A percentile compares a stretch with the other conserved stretches of the same genome.
Evolutionary conservation across 1,140 invertebrate species (phyloP).

Genomic region (Pogonomyrmex californicus): DNA sequence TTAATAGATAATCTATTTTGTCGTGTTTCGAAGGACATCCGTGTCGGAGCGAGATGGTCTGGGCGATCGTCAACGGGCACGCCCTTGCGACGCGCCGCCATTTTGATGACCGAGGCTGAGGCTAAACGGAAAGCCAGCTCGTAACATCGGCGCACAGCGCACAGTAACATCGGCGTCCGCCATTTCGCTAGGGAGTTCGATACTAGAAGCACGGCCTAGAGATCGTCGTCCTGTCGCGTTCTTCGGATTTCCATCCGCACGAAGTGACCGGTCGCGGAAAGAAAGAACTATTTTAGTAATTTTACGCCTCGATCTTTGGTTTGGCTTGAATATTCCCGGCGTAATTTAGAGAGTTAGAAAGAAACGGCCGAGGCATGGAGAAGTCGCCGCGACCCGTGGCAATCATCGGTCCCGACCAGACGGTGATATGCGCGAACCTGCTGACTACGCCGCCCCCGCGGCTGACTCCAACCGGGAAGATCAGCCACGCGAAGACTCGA

Average conservation of each 20-base stretch:
- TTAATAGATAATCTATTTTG: not conserved
- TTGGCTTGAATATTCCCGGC: slow-evolving; percentile 74
- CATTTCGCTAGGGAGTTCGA: slow-evolving; percentile 80
- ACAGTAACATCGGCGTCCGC: slow-evolving; percentile 41
- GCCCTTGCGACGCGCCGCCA: slow-evolving; percentile 51
- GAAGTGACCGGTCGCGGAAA: slow-evolving; percentile 65
- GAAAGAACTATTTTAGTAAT: slow-evolving; percentile 85
- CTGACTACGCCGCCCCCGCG: slow-evolving; percentile 62
- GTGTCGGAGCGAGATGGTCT: too few species aligned
- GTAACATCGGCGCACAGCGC: not conserved
- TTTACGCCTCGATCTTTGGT: slow-evolving; percentile 77
- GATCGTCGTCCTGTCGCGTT: not conserved
- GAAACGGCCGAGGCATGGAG: slow-evolving; percentile 60
- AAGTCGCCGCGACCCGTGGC: slow-evolving; percentile 57
- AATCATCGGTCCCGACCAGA: slow-evolving; percentile 37
- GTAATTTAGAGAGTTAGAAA: not conserved
- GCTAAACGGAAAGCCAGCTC: not conserved
- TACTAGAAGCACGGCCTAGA: slow-evolving; percentile 73
- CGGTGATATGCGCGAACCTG: slow-evolving; percentile 63
- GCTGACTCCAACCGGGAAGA: slow-evolving; percentile 85
- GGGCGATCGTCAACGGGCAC: not conserved
- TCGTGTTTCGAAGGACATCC: too few species aligned
- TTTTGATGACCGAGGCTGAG: not conserved
- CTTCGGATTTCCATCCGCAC: slow-evolving; percentile 45
- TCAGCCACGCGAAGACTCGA: slow-evolving; percentile 85